These are phyloP conservation scores for Urocolius indicus DNA, from an alignment of 2,113 vertebrate genomes.

Conservation along the genomic window DNA sequence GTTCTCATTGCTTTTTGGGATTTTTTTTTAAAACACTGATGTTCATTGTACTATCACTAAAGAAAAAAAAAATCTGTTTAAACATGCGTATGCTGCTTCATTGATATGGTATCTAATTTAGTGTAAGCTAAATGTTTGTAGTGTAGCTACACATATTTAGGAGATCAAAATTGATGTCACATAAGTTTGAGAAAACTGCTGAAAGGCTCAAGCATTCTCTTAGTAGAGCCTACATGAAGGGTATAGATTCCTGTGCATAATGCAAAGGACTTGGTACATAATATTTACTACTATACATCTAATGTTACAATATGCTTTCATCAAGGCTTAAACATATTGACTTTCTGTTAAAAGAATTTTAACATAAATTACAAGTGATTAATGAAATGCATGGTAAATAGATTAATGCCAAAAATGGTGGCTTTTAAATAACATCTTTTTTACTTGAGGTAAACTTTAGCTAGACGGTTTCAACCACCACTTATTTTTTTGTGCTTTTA, in stretches of 20 bases:
- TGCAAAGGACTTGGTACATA: neutral
- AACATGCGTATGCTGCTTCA: neutral
- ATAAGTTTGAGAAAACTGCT: neutral
- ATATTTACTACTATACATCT: neutral
- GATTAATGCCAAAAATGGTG: constrained; percentile 30
- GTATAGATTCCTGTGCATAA: neutral
- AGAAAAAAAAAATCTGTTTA: neutral
- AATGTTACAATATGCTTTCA: neutral
- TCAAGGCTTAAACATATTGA: constrained; percentile 64
- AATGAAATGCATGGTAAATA: constrained; percentile 35
- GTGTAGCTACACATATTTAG: neutral
- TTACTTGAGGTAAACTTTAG: constrained; percentile 54
- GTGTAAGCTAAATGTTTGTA: neutral
- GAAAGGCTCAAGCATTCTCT: neutral
- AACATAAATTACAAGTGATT: constrained; percentile 70
- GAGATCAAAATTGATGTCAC: neutral
- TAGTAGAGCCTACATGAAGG: neutral
- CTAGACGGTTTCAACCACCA: constrained; percentile 65
- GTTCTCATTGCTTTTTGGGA: neutral
- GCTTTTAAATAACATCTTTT: constrained; percentile 49
- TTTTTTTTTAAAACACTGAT: neutral
- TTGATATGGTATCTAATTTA: neutral
- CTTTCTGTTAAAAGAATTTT: constrained; percentile 74
- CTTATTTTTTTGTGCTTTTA: constrained; percentile 71
- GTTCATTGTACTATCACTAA: constrained; percentile 54